phyloP scores from a whole-genome alignment of 2,888 invertebrate genomes.

The Cacoxenus indagator region DNA sequence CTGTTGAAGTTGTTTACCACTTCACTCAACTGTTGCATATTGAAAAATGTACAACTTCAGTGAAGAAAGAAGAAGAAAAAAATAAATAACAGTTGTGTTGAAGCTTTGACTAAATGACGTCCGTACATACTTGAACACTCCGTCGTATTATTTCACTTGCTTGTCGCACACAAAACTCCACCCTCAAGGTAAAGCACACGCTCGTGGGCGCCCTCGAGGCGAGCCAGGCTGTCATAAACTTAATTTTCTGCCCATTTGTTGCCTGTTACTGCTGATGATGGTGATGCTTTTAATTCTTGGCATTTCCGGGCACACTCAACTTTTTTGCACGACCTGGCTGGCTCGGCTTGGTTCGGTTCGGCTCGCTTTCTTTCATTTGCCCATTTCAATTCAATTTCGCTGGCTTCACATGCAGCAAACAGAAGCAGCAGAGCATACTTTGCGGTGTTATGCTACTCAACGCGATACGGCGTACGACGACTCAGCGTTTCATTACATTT shows the following conservation, averaged over 20 bases:
- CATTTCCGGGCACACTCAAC: constrained; percentile 24
- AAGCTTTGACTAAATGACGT: constrained; percentile 30
- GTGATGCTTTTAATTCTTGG: constrained; percentile 27
- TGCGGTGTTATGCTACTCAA: constrained; percentile 30
- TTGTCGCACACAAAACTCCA: not conserved
- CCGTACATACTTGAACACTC: not conserved
- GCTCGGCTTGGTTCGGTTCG: constrained; percentile 24
- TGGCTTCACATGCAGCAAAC: constrained; percentile 38
- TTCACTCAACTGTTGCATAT: constrained; percentile 19
- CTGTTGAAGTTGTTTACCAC: not conserved
- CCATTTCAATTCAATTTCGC: constrained; percentile 60
- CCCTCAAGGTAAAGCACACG: constrained; percentile 32
- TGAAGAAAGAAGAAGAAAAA: not conserved
- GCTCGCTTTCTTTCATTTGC: constrained; percentile 20
- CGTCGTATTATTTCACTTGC: not conserved
- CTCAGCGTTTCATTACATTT: not conserved
- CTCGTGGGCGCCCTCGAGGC: constrained; percentile 18
- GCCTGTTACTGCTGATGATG: too few relatives aligned
- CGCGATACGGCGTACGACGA: constrained; percentile 30
- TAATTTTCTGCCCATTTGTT: constrained; percentile 50
- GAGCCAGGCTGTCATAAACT: constrained; percentile 51
- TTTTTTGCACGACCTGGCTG: constrained; percentile 6
- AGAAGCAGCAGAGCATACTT: constrained; percentile 50
- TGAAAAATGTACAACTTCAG: constrained; percentile 52
- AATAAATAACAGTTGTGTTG: constrained; percentile 31